These are phyloP conservation scores for Pleuronectes platessa DNA, from an alignment of 2,113 vertebrate genomes.

Conservation along the genomic window DNA sequence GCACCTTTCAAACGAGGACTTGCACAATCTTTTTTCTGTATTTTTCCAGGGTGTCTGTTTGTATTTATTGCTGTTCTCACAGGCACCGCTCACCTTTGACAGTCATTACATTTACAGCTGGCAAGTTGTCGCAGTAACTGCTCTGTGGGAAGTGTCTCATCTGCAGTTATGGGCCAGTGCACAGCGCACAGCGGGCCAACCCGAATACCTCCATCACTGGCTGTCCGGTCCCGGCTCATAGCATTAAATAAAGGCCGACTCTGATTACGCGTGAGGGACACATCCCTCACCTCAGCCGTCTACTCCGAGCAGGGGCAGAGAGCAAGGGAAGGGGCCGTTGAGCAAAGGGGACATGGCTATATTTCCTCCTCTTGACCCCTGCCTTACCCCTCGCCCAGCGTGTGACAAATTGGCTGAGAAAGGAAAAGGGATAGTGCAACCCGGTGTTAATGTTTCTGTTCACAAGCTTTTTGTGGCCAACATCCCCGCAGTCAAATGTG, in stretches of 20 bases:
- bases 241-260: conserved; percentile 67
- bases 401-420: conserved; percentile 37
- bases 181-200: conserved; percentile 27
- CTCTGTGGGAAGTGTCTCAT: conserved; percentile 68
- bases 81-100: conserved; percentile 43
- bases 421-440: not conserved
- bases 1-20: conserved; percentile 40
- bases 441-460: conserved; percentile 8
- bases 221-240: conserved; percentile 53
- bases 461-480: conserved; percentile 3
- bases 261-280: conserved; percentile 64
- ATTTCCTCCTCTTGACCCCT: conserved; percentile 48
- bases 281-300: conserved; percentile 51
- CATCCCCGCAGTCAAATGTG: not conserved
- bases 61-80: conserved; percentile 55
- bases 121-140: conserved; percentile 63
- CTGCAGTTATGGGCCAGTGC: conserved; percentile 71
- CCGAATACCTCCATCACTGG: conserved; percentile 57
- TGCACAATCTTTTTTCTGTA: conserved; percentile 5
- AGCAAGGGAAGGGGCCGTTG: not conserved
- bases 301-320: conserved; percentile 21
- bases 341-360: conserved; percentile 15
- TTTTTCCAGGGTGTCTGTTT: conserved; percentile 39
- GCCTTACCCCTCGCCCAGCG: conserved; percentile 25
- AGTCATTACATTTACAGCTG: conserved; percentile 63